A percentile compares a stretch with the other conserved stretches of the same genome.
These are phyloP conservation scores for Lamprologus sp. DNA, from an alignment of 2,113 vertebrate genomes.

Conservation along the genomic window DNA sequence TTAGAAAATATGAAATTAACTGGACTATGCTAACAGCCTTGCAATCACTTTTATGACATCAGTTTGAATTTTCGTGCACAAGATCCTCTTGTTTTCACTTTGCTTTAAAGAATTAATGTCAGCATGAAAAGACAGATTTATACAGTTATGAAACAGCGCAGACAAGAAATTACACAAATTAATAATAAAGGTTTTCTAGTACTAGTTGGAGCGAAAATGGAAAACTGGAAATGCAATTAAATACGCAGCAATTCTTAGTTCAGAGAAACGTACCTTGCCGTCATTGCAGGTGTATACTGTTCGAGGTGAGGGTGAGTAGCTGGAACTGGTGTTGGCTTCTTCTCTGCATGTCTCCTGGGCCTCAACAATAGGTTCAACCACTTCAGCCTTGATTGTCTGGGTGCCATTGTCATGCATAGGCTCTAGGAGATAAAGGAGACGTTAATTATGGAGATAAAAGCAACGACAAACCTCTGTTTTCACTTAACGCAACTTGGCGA, in stretches of 20 bases:
- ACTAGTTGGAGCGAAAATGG: background rate
- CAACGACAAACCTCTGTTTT: background rate
- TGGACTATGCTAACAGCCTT: background rate
- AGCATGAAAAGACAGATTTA: background rate
- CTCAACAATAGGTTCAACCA: constrained; percentile 73
- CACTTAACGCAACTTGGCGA: background rate
- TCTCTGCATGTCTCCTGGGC: constrained; percentile 71
- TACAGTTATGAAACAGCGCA: rapidly evolving
- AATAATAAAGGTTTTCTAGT: background rate
- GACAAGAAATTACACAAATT: background rate
- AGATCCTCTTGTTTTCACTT: background rate
- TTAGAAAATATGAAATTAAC: background rate
- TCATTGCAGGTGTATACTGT: constrained; percentile 78
- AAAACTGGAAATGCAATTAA: background rate
- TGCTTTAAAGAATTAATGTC: background rate
- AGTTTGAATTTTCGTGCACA: background rate
- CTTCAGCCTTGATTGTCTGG: constrained; percentile 80
- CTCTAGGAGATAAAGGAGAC: constrained; percentile 52
- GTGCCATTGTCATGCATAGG: constrained; percentile 80
- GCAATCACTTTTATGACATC: background rate
- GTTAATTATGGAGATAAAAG: background rate
- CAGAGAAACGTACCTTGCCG: constrained; percentile 66
- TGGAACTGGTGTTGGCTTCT: constrained; percentile 79
- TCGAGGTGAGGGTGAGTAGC: constrained; percentile 74
- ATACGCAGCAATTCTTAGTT: background rate